Conservation (phyloP, 2,797 vertebrate genomes). For the Chelidonichthys spinosus region DNA sequence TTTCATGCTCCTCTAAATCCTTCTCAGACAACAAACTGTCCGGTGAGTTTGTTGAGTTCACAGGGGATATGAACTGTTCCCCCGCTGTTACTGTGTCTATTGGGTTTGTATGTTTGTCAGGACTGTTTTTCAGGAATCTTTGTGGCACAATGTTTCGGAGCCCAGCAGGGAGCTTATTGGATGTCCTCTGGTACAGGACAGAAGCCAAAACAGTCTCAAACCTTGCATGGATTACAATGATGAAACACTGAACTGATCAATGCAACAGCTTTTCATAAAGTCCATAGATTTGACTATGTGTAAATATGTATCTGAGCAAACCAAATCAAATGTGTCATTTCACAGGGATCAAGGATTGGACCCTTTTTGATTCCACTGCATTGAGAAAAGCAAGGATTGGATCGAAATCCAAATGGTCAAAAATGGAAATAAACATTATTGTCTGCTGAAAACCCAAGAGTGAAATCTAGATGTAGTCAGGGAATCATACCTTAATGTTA, state of each 20-base stretch:
- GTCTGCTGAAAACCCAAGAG: neutral
- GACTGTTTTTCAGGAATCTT: conserved; percentile 44
- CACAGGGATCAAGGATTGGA: neutral
- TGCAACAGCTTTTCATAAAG: neutral
- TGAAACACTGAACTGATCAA: conserved; percentile 22
- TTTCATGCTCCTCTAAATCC: neutral
- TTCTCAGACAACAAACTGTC: neutral
- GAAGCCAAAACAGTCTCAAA: conserved; percentile 21
- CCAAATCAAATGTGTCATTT: conserved; percentile 2
- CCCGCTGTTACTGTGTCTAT: conserved; percentile 50
- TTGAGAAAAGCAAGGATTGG: neutral
- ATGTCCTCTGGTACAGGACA: conserved; percentile 20
- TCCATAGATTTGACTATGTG: neutral
- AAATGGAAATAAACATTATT: neutral
- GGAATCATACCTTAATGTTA: neutral
- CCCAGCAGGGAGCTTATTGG: conserved; percentile 34
- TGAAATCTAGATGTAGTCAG: neutral
- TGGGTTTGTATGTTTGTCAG: conserved; percentile 61
- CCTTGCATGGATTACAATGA: conserved; percentile 10
- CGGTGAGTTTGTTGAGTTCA: conserved; percentile 24
- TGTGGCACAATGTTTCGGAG: conserved; percentile 50
- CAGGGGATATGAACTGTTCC: conserved; percentile 41
- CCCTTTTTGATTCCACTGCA: neutral
- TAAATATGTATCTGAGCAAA: conserved; percentile 8
- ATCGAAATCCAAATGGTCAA: neutral